Percentiles rank a stretch among this genome's conserved stretches.
These are phyloP conservation scores for Coreius guichenoti DNA, from an alignment of 2,797 vertebrate genomes.

Conservation along the genomic window DNA sequence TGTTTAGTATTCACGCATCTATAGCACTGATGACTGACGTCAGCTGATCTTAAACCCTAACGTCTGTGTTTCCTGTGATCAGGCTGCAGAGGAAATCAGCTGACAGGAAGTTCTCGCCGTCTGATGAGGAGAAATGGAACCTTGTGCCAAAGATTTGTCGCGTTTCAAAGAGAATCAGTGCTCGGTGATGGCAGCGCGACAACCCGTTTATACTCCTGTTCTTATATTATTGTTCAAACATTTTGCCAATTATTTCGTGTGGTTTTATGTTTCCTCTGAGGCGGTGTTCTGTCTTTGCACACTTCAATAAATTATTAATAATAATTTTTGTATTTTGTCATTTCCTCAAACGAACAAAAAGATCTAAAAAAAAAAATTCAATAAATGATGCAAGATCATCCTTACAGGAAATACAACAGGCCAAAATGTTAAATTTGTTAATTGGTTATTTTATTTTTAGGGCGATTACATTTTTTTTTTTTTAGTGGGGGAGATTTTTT, in stretches of 20 bases:
- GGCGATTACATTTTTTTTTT: no score
- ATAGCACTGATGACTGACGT: neutral
- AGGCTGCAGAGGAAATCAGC: slow-evolving; percentile 52
- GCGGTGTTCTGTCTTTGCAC: neutral
- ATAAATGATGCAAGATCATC: neutral
- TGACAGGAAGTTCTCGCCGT: slow-evolving; percentile 34
- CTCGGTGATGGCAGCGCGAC: slow-evolving; percentile 64
- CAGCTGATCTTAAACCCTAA: neutral
- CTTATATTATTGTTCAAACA: neutral
- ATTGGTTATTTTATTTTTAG: no score
- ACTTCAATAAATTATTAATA: slow-evolving; percentile 7
- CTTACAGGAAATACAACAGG: no score
- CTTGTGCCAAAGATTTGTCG: slow-evolving; percentile 70
- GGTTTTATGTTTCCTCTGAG: neutral
- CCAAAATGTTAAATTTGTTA: no score
- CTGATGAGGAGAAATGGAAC: slow-evolving; percentile 21
- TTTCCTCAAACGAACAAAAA: neutral
- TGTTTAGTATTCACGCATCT: no score
- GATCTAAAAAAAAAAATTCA: slow-evolving; percentile 4
- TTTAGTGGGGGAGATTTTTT: no score
- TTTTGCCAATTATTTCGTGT: neutral
- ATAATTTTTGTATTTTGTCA: neutral
- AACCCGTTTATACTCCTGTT: neutral
- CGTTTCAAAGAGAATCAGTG: slow-evolving; percentile 67
- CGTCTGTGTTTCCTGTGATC: slow-evolving; percentile 26